These are phyloP conservation scores for Megaleporinus macrocephalus DNA, from an alignment of 2,113 vertebrate species.

Conservation along the genomic window DNA sequence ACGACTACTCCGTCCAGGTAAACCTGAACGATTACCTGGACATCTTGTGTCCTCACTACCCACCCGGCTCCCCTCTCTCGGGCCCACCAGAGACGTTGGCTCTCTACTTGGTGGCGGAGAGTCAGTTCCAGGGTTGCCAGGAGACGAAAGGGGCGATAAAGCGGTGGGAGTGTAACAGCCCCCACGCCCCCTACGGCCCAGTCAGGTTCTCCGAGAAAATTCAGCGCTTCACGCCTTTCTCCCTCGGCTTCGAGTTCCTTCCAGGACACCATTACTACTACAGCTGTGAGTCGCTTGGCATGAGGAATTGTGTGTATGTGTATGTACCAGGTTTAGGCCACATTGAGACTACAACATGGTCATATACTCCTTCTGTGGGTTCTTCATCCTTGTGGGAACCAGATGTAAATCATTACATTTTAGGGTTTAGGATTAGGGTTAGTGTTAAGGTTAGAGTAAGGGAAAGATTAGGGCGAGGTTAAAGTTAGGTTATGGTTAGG, in stretches of 20 bases:
- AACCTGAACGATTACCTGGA: slow-evolving; percentile 97
- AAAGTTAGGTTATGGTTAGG: too few relatives aligned
- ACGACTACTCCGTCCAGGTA: slow-evolving; percentile 89
- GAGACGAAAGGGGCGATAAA: slow-evolving; percentile 89
- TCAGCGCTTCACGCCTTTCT: slow-evolving; percentile 97
- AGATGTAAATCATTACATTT: too few relatives aligned
- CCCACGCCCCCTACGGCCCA: slow-evolving; percentile 86
- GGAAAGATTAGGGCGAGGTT: too few relatives aligned
- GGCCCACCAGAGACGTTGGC: slow-evolving; percentile 84
- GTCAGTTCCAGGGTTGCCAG: slow-evolving; percentile 87
- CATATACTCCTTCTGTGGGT: too few relatives aligned
- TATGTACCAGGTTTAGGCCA: too few relatives aligned
- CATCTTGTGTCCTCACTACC: slow-evolving; percentile 94
- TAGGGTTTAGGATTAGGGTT: too few relatives aligned
- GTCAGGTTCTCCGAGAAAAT: slow-evolving; percentile 97
- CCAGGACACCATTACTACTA: slow-evolving; percentile 94
- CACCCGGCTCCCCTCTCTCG: slow-evolving; percentile 63
- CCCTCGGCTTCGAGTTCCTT: slow-evolving; percentile 94
- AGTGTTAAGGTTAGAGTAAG: too few relatives aligned
- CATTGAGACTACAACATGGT: too few relatives aligned
- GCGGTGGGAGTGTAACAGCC: slow-evolving; percentile 95
- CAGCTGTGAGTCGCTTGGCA: slow-evolving; percentile 85
- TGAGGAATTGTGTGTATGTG: neutral
- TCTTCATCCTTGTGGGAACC: too few relatives aligned
- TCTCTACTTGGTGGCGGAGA: slow-evolving; percentile 89